Conservation (phyloP, 2,797 vertebrate species). For the Botia almorhae region DNA sequence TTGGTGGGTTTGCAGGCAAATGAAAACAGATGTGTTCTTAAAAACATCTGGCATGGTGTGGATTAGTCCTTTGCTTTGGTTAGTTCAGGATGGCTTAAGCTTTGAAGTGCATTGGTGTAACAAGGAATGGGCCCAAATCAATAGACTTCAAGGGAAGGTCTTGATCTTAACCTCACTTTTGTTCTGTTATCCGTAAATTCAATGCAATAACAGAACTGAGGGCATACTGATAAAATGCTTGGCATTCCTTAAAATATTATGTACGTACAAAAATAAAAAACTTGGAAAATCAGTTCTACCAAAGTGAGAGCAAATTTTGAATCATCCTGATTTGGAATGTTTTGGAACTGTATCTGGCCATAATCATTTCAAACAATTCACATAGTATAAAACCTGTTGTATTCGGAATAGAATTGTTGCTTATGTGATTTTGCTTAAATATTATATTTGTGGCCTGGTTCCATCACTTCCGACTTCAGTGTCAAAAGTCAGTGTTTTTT, state of each 20-base stretch:
- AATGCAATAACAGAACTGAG: background rate
- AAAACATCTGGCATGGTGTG: conserved; percentile 48
- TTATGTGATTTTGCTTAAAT: background rate
- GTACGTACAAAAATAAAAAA: too few relatives aligned
- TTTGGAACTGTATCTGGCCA: too few relatives aligned
- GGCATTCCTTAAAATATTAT: too few relatives aligned
- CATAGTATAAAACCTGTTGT: background rate
- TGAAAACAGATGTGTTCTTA: conserved; percentile 48
- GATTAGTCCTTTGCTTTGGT: conserved; percentile 34
- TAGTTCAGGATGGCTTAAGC: conserved; percentile 10
- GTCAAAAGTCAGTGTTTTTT: too few relatives aligned
- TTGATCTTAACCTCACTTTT: background rate
- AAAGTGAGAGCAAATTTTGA: too few relatives aligned
- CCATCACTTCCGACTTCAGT: background rate
- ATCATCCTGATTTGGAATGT: too few relatives aligned
- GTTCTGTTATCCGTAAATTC: background rate
- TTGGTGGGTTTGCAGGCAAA: conserved; percentile 39
- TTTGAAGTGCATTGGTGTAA: conserved; percentile 33
- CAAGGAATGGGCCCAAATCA: background rate
- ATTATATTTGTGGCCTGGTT: background rate
- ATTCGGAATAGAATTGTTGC: background rate
- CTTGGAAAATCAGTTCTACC: too few relatives aligned
- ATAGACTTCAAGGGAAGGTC: conserved; percentile 1
- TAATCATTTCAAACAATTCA: too few relatives aligned
- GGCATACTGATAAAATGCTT: background rate